These are phyloP conservation scores for Linepithema humile DNA, from an alignment of 1,140 invertebrate genomes.

Conservation along the genomic window DNA sequence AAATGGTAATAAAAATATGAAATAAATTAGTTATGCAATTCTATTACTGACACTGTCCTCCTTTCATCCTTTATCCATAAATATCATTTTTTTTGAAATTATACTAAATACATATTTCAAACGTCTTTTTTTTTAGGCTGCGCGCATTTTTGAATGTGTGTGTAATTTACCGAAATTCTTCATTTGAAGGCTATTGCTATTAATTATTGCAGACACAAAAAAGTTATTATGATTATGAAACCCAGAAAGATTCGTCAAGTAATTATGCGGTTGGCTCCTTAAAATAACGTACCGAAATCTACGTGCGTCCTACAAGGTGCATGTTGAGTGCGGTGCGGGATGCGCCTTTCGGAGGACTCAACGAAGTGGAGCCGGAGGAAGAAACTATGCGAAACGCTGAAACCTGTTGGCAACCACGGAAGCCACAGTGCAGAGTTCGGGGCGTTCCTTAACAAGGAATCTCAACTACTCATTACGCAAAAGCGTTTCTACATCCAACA, in stretches of 20 bases:
- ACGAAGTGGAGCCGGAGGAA: constrained; percentile 36
- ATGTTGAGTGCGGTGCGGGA: background rate
- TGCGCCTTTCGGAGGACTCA: background rate
- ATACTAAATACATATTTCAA: background rate
- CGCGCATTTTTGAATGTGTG: too few species aligned
- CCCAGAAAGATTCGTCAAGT: background rate
- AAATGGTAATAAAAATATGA: constrained; percentile 2
- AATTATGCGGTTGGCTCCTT: background rate
- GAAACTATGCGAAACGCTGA: constrained; percentile 71
- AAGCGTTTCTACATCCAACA: constrained; percentile 63
- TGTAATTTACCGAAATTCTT: background rate
- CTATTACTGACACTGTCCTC: background rate
- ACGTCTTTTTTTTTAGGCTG: background rate
- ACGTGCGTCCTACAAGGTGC: background rate
- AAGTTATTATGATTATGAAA: constrained; percentile 3
- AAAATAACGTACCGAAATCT: constrained; percentile 7
- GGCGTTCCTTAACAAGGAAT: constrained; percentile 71
- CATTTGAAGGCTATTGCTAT: background rate
- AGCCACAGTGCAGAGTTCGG: constrained; percentile 71
- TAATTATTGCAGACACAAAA: background rate
- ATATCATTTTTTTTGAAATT: background rate
- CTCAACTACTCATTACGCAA: constrained; percentile 75
- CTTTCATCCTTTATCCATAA: background rate
- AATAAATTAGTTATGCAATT: background rate
- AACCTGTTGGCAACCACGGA: constrained; percentile 73